These are phyloP conservation scores for Setophaga kirtlandii DNA, from an alignment of 2,113 vertebrate genomes.

Conservation along the genomic window DNA sequence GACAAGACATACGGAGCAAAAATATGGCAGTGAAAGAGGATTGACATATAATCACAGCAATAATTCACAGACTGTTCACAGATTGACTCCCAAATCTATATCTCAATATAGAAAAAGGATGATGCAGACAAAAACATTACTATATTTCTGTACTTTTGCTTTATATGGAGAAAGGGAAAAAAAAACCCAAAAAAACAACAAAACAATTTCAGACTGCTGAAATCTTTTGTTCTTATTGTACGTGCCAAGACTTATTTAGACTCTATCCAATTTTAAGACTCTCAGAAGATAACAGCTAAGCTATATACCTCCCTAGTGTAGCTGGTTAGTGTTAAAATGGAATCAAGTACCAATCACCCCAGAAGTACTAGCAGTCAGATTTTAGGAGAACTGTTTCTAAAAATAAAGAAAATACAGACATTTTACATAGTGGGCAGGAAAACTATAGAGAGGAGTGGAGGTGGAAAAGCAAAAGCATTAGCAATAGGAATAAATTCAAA, in stretches of 20 bases:
- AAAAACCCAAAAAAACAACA: background rate
- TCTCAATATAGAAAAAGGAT: background rate
- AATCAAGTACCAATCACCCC: background rate
- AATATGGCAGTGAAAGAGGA: background rate
- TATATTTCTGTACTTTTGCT: background rate
- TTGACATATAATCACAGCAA: background rate
- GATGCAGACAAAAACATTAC: background rate
- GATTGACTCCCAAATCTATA: background rate
- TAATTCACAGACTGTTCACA: background rate
- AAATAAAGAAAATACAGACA: background rate
- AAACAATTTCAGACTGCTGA: background rate
- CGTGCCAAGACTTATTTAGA: background rate
- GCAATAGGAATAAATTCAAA: background rate
- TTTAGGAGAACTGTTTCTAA: conserved; percentile 12
- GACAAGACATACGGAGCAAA: background rate
- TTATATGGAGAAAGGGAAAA: background rate
- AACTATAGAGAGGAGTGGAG: conserved; percentile 3
- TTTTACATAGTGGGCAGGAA: background rate
- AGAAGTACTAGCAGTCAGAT: background rate
- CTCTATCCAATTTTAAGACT: background rate
- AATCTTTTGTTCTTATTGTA: background rate
- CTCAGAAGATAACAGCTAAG: background rate
- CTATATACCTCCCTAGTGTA: background rate
- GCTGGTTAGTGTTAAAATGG: background rate
- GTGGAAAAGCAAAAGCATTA: background rate